phyloP scores from a whole-genome alignment of 1,140 invertebrate species.

The Pogonomyrmex californicus region DNA sequence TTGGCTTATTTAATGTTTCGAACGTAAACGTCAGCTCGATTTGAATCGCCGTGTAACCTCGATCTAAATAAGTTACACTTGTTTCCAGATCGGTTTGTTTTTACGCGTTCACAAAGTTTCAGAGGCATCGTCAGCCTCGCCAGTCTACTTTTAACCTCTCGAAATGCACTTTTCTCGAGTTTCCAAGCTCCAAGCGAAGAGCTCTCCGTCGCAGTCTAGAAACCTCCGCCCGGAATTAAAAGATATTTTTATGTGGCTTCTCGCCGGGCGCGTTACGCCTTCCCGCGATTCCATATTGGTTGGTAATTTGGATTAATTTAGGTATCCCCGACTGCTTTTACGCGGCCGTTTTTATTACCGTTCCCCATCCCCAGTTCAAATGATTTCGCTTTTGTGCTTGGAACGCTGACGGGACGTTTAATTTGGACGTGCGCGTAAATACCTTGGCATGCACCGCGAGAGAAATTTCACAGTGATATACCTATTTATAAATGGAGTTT shows the following conservation, averaged over 20 bases:
- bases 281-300: not conserved
- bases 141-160: conserved; percentile 23
- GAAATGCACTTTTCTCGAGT: conserved; percentile 68
- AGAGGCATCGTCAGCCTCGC: not conserved
- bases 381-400: conserved; percentile 23
- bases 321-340: conserved; percentile 21
- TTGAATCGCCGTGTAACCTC: not conserved
- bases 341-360: conserved; percentile 25
- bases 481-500: not conserved
- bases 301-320: conserved; percentile 58
- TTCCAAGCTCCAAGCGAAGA: conserved; percentile 41
- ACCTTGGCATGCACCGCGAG: conserved; percentile 2
- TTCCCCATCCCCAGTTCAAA: not conserved
- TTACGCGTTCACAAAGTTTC: conserved; percentile 6
- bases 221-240: conserved; percentile 53
- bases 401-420: conserved; percentile 13
- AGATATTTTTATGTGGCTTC: conserved; percentile 54
- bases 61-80: not conserved
- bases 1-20: not conserved
- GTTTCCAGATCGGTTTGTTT: not conserved
- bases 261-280: not conserved
- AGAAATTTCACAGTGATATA: conserved; percentile 13
- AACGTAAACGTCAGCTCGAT: not conserved
- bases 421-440: conserved; percentile 51
- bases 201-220: conserved; percentile 36